Percentiles rank a stretch among this genome's conserved stretches.
phyloP scores from a whole-genome alignment of 2,888 invertebrate species.

The Melinaea menophilus region DNA sequence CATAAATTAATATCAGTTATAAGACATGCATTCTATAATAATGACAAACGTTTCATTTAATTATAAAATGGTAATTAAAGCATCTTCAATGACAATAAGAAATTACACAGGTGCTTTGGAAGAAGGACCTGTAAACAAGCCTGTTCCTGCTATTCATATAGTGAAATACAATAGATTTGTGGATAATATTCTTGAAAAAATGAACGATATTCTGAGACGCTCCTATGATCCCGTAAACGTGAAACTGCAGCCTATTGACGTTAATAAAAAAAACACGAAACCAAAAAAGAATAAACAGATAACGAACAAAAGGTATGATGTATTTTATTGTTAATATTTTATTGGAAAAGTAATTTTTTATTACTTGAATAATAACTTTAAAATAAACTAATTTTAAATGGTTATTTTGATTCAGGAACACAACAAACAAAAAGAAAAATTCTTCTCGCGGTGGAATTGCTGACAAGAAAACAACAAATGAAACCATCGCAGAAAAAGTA shows the following conservation, averaged over 20 bases:
- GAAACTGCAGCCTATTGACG: slow-evolving; percentile 78
- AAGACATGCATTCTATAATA: too few species aligned
- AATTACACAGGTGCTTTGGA: slow-evolving; percentile 67
- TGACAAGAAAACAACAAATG: slow-evolving; percentile 42
- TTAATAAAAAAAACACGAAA: slow-evolving; percentile 73
- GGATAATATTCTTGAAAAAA: slow-evolving; percentile 88
- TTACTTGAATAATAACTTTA: too few species aligned
- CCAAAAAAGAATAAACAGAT: slow-evolving; percentile 69
- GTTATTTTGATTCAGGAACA: slow-evolving; percentile 50
- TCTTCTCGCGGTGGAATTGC: slow-evolving; percentile 50
- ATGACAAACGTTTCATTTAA: too few species aligned
- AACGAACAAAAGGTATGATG: slow-evolving; percentile 57
- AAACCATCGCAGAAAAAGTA: slow-evolving; percentile 41
- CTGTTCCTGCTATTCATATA: slow-evolving; percentile 83
- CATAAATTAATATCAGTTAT: too few species aligned
- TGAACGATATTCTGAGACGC: slow-evolving; percentile 87
- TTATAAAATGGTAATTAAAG: too few species aligned
- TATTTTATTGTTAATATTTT: not conserved
- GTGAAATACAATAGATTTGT: slow-evolving; percentile 91
- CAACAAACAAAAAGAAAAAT: slow-evolving; percentile 62
- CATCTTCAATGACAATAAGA: not conserved
- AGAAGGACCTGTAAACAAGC: slow-evolving; percentile 57
- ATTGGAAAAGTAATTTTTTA: not conserved
- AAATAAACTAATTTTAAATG: too few species aligned
- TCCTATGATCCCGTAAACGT: slow-evolving; percentile 93